These are phyloP conservation scores for Heliconius hewitsoni DNA, from an alignment of 1,140 invertebrate genomes.

Conservation along the genomic window DNA sequence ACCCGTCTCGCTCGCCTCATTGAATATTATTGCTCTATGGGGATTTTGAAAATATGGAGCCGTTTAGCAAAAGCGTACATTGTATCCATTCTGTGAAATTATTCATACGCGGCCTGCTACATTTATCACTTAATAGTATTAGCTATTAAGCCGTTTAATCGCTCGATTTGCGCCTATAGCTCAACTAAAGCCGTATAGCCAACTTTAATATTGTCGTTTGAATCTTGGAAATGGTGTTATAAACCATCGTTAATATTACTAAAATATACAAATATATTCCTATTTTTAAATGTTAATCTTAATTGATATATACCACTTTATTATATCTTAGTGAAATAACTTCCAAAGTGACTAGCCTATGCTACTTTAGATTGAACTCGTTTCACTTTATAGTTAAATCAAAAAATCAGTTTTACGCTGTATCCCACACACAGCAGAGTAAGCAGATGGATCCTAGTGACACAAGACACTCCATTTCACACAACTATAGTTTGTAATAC, in stretches of 20 bases:
- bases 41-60: constrained; percentile 82
- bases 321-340: not conserved
- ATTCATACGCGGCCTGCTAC: constrained; percentile 76
- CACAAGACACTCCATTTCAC: too few relatives aligned
- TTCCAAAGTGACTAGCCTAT: not conserved
- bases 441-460: too few relatives aligned
- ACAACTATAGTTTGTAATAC: too few relatives aligned
- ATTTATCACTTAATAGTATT: constrained; percentile 81
- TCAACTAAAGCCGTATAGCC: not conserved
- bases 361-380: not conserved
- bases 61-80: constrained; percentile 80
- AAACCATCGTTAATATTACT: not conserved
- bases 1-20: constrained; percentile 71
- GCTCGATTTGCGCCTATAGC: constrained; percentile 67
- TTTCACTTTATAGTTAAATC: not conserved
- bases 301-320: too few relatives aligned
- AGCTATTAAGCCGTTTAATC: constrained; percentile 77
- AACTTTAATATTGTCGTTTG: not conserved
- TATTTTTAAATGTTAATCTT: too few relatives aligned
- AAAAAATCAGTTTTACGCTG: too few relatives aligned
- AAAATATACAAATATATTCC: not conserved
- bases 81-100: constrained; percentile 78
- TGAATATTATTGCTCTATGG: constrained; percentile 82
- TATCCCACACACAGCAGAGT: too few relatives aligned
- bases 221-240: not conserved